These are phyloP conservation scores for Labeo catla DNA, from an alignment of 2,113 vertebrate species.

Conservation along the genomic window DNA sequence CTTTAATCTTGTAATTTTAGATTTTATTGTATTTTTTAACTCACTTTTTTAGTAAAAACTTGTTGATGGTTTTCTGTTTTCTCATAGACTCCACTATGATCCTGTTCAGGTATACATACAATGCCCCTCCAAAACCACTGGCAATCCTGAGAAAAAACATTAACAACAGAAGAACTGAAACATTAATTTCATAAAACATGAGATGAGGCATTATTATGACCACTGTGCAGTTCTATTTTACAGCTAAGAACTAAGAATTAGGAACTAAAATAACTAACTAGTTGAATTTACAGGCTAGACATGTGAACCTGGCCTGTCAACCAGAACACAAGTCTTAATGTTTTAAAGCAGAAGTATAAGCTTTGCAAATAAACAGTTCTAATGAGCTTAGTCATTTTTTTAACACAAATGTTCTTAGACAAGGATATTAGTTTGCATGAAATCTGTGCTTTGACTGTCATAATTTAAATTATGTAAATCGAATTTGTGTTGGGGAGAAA, in stretches of 20 bases:
- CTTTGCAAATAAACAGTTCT: background rate
- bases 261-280: background rate
- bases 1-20: too few relatives aligned
- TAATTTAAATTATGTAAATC: background rate
- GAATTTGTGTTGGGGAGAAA: background rate
- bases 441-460: background rate
- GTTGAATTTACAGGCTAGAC: background rate
- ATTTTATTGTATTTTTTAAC: slow-evolving; percentile 56
- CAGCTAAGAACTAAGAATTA: background rate
- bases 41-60: slow-evolving; percentile 97
- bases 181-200: background rate
- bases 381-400: background rate
- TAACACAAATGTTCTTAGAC: background rate
- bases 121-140: slow-evolving; percentile 92
- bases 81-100: slow-evolving; percentile 98
- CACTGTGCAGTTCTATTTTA: background rate
- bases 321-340: background rate
- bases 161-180: slow-evolving; percentile 25
- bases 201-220: slow-evolving; percentile 1
- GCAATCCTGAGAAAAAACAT: slow-evolving; percentile 80
- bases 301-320: background rate
- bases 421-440: background rate
- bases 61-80: slow-evolving; percentile 96
- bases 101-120: slow-evolving; percentile 97
- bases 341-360: background rate